Base-by-base conservation (phyloP, 2,113 vertebrate genomes). In the Alaudala cheleensis region DNA sequence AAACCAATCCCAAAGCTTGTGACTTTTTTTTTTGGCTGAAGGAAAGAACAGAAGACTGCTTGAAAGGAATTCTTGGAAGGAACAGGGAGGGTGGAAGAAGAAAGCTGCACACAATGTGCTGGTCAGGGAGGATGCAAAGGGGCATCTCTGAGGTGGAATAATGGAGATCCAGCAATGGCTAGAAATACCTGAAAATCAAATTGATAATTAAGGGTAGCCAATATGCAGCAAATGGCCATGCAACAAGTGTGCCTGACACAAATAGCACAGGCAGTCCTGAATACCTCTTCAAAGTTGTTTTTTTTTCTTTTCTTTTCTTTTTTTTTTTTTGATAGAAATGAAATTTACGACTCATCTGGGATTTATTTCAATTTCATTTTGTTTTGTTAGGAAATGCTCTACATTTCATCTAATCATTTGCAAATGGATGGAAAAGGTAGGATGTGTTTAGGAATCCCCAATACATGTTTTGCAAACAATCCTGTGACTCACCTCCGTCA, bases 1-100 rank as follows among this genome's bases (percentile, higher is more conserved):
- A 95, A 94, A 95, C 73, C 80, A 92, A 94, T 62, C 57, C 91
- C 92, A 88, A 89, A 90, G 69, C 87, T 96, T 88, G 90, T 93
- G 95, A 93, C 66, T 87, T 92, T 72, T 33, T 33, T 37, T 88
- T 90, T 90, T 97, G 93, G 87, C 95, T 93, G 81, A 51, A 92
- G 31, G 31, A 88, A 53, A 90, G 60, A 86, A 76, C 74, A 92
- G 80, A 71, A 80, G 20, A 44, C 37, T 83, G 47, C 64, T 81
- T 90, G 91, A 92, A 95, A 76, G 10, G 39, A 88, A 94, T 93
- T 70, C 47, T 90, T 90, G 88, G 85, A 85, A 86, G 62, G 47
- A 95, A 73, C 21, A 64, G 62, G 22, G 76, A 94, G 93, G 60
- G 47, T 88, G 65, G 26, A 73, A 91, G n/a, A 89, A 85, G n/a